A percentile compares a stretch with the other conserved stretches of the same genome.
Evolutionary conservation across 2,113 vertebrate genomes (phyloP).

Genomic region (Macrotus californicus): DNA sequence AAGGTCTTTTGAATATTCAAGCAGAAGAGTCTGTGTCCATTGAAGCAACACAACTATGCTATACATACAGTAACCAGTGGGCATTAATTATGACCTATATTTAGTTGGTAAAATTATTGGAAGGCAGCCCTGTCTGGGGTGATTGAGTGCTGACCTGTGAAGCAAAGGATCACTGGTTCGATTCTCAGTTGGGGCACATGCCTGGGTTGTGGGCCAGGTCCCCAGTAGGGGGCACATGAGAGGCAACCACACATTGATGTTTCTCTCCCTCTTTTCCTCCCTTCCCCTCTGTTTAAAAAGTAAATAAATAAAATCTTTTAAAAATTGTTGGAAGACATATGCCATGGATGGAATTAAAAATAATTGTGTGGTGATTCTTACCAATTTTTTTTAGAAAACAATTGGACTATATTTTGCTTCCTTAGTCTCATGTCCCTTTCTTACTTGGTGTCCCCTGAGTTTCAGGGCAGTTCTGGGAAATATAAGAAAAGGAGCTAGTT

Average conservation of each 20-base stretch:
- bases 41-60: neutral
- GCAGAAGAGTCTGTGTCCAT: neutral
- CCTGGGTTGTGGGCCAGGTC: too few species aligned
- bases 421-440: neutral
- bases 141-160: too few species aligned
- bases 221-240: too few species aligned
- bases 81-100: neutral
- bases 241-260: too few species aligned
- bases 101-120: conserved; percentile 1
- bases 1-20: neutral
- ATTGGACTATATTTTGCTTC: neutral
- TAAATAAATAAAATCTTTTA: too few species aligned
- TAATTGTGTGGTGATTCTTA: neutral
- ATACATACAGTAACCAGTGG: neutral
- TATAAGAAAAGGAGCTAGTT: neutral
- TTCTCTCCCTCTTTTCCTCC: too few species aligned
- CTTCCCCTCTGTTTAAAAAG: too few species aligned
- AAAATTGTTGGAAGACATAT: neutral
- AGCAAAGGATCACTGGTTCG: too few species aligned
- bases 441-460: neutral
- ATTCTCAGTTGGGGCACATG: too few species aligned
- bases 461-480: conserved; percentile 7
- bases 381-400: conserved; percentile 34
- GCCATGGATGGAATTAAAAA: neutral
- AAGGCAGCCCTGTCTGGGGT: neutral